phyloP scores from a whole-genome alignment of 64 coral and sea anemone species.

The Actinia equina region DNA sequence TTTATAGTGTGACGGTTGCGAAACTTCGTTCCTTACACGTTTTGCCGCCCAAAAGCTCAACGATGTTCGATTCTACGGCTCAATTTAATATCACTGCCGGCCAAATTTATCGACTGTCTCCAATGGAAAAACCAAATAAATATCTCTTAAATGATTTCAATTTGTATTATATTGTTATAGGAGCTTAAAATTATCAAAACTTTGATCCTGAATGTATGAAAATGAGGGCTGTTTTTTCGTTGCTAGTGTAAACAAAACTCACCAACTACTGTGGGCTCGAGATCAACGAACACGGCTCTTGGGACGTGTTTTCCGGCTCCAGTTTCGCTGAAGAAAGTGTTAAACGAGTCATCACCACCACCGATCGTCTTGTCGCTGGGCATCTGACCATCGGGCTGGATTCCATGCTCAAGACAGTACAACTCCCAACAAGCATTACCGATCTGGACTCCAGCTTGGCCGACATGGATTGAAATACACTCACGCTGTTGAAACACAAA shows the following conservation, averaged over 20 bases:
- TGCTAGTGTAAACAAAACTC: slow-evolving; percentile 11
- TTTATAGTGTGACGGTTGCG: no score
- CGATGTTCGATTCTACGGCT: no score
- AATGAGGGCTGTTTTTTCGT: neutral
- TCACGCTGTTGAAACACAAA: slow-evolving; percentile 44
- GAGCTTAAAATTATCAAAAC: no score
- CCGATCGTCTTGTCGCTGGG: slow-evolving; percentile 29
- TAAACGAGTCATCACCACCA: slow-evolving; percentile 66
- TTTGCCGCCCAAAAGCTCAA: no score
- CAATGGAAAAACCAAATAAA: no score
- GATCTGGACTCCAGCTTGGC: slow-evolving; percentile 75
- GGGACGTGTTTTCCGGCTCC: slow-evolving; percentile 76
- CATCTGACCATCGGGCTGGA: slow-evolving; percentile 62
- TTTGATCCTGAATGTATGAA: no score
- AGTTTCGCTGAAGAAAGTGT: slow-evolving; percentile 76
- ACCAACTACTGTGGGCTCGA: slow-evolving; percentile 87
- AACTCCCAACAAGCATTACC: slow-evolving; percentile 85
- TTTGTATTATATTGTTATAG: no score
- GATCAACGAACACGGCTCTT: slow-evolving; percentile 72
- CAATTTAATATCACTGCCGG: no score
- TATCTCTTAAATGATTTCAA: no score
- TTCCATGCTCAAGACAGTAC: slow-evolving; percentile 75
- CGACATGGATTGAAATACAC: slow-evolving; percentile 74
- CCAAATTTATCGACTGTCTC: no score
- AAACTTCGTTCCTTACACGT: no score